Base-by-base conservation (phyloP, 2,113 vertebrate genomes). In the Trachemys scripta region DNA sequence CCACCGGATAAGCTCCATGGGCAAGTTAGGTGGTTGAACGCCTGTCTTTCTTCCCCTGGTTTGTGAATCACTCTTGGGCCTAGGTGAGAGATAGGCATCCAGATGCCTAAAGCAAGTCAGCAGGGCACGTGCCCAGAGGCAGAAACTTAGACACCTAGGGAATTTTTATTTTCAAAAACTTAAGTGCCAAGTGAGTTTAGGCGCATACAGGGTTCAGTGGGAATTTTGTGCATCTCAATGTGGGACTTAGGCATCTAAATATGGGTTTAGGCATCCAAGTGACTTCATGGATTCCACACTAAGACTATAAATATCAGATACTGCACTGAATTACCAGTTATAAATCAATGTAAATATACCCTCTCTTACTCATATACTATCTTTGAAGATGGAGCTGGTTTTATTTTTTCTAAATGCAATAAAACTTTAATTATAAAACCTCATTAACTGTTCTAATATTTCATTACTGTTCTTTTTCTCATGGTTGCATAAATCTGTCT, bases 381-480 rank as follows among this genome's bases (percentile, higher is more conserved):
- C 20, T 45, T 95, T 89, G 47, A 82, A 81, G 54, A 78, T 24
- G 5, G 29, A 90, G 51, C 42, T 17, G 79, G 42, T 62, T 8
- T 17, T 56, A 3, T 2, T 81, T 90, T 56, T 19, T 57, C 16
- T 35, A n/a, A 51, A 87, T 53, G 5, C 54, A 92, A 82, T 80
- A 45, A 49, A 54, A 1, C 5, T 94, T 94, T 87, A 78, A 83
- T 96, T 91, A 92, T 84, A 87, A 94, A 42, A 56, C 16, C n/a
- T 90, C 54, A 86, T 86, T 90, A 93, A 45, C 45, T 88, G 31
- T 85, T 95, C 35, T 27, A 94, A 45, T 94, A 10, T 53, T 75
- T 95, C 19, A 86, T 49, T 25, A 19, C 10, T 35, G 45, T 47
- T 47, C 57, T 88, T 72, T 50, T 91, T 54, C 10, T 80, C 87